Evolutionary conservation across 2,888 invertebrate species (phyloP), one percentile per base, ranked within the genome.

Genomic region (Rhamphomyia laevipes): DNA sequence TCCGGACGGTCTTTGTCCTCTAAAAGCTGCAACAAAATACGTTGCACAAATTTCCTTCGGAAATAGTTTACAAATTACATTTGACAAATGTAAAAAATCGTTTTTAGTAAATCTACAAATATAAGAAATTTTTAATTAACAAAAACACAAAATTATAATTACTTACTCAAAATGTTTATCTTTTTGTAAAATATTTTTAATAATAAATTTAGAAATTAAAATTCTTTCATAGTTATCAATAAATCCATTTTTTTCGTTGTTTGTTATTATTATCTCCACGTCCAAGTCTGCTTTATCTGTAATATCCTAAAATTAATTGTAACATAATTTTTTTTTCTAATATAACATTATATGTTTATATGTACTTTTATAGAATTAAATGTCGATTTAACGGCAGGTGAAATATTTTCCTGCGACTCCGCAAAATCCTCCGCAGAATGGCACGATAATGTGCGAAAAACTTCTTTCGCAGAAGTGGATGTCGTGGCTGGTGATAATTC

Each of bases 141-240:
- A 44, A 44, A 15, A 15, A 30, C 17, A 43, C 27, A 30, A 31
- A 31, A 31, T 27, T 27, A 17, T 31, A 43, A 43, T n/a, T n/a
- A n/a, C 31, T 31, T 13, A 15, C 27, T 23, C 30, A 43, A 11
- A 23, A 4, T 27, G 42, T 27, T 30, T 43, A 15, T 30, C 23
- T 13, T 15, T 18, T 44, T 44, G 44, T n/a, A 44, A 44, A 44
- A 44, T 44, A 33, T 15, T 17, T 44, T 44, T 44, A 30, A 31
- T 33, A 30, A 44, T 18, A 7, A 44, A 33, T 44, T 44, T 44
- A 33, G 44, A 44, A 30, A 44, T 44, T 33, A 33, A 27, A 16
- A 44, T 44, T 44, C 44, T 44, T 33, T 44, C 44, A 15, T 44
- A 33, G 31, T 33, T 44, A 44, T 44, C 44, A 12, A 44, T 33